Conservation (phyloP, 2,113 vertebrate species). For the Isichthys henryi region DNA sequence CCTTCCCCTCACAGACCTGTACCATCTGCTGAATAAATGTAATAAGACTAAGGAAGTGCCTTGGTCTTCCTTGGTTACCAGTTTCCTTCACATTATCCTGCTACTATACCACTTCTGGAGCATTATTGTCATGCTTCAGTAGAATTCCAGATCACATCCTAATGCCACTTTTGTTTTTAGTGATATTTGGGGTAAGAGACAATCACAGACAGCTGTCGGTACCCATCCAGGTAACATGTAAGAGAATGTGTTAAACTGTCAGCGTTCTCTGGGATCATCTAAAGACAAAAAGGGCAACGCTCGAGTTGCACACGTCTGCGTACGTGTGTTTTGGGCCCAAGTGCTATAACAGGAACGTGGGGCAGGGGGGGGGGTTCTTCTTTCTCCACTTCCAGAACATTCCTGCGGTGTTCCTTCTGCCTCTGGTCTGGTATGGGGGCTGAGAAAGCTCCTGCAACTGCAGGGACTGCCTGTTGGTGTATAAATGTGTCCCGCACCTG, state of each 20-base stretch:
- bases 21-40: not conserved
- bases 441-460: not conserved
- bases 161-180: not conserved
- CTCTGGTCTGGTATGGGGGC: not conserved
- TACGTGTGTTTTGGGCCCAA: not conserved
- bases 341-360: conserved; percentile 14
- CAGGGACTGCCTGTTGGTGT: not conserved
- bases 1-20: not conserved
- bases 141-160: not conserved
- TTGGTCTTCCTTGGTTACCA: not conserved
- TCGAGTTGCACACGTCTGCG: not conserved
- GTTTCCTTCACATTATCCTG: not conserved
- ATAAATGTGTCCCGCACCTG: conserved; percentile 16
- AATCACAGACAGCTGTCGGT: not conserved
- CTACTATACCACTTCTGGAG: not conserved
- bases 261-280: not conserved
- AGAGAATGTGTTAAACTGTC: not conserved
- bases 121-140: not conserved
- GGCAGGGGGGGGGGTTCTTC: conserved; percentile 14
- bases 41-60: not conserved
- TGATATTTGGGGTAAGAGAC: not conserved
- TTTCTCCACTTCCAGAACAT: not conserved
- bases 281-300: not conserved
- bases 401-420: not conserved
- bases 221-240: not conserved